A percentile compares a stretch with the other conserved stretches of the same genome.
Conservation (phyloP, 2,113 vertebrate genomes). For the Sigmodon hispidus region DNA sequence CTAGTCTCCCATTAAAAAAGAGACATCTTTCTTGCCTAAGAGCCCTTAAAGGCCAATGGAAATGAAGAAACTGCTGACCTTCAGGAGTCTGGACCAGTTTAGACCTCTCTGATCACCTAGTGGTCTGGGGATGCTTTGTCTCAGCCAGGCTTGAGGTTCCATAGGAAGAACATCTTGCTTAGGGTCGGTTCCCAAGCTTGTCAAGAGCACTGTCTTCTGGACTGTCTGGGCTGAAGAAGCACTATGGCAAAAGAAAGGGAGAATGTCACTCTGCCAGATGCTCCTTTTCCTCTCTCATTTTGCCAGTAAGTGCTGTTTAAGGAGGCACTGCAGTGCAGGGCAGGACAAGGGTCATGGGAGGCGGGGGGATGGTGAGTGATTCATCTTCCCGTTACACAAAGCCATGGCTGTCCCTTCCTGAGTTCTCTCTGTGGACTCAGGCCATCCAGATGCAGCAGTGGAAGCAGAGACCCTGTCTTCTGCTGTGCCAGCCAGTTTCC, state of each 20-base stretch:
- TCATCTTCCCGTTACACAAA: conserved; percentile 33
- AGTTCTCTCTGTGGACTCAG: neutral
- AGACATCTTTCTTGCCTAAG: neutral
- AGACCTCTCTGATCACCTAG: neutral
- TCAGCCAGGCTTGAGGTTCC: neutral
- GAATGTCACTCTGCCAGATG: neutral
- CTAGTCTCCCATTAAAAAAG: neutral
- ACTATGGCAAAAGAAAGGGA: neutral
- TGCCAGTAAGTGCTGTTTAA: neutral
- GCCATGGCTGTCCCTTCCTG: neutral
- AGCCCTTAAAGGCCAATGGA: neutral
- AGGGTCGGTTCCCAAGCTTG: neutral
- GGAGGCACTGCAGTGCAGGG: neutral
- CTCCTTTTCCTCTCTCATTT: neutral
- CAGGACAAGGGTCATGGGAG: neutral
- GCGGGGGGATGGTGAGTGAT: neutral
- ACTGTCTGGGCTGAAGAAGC: neutral
- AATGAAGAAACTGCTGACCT: neutral
- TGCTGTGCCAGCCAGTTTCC: neutral
- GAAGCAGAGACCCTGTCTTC: neutral
- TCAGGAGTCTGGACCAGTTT: neutral
- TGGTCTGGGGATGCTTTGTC: neutral
- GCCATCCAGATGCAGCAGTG: neutral
- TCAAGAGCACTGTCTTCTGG: neutral
- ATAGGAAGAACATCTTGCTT: neutral